phyloP scores from a whole-genome alignment of 2,888 invertebrate species.

The Tigriopus californicus region DNA sequence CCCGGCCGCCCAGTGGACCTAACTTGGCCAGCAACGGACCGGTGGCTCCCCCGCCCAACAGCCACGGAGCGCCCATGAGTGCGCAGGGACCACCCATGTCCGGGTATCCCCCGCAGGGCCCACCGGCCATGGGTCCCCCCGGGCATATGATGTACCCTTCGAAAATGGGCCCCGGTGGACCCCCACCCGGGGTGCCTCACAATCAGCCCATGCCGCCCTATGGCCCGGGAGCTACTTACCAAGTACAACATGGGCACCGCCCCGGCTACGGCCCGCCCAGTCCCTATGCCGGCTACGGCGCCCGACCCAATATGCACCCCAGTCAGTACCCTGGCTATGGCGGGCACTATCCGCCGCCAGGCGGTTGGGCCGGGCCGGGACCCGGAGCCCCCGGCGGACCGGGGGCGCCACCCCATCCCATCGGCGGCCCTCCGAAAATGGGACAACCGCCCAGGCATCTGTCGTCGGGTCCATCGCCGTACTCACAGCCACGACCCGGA shows the following conservation, averaged over 20 bases:
- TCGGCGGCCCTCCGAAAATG: neutral
- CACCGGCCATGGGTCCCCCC: slow-evolving; percentile 6
- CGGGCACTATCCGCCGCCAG: neutral
- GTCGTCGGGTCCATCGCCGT: too few relatives aligned
- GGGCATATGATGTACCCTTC: neutral
- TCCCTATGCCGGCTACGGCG: too few relatives aligned
- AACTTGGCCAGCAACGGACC: neutral
- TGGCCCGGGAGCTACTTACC: neutral
- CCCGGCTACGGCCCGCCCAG: neutral
- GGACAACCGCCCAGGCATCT: neutral
- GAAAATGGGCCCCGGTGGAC: neutral
- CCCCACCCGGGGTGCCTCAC: neutral
- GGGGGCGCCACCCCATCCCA: neutral
- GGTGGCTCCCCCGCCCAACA: neutral
- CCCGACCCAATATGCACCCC: neutral
- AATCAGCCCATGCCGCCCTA: neutral
- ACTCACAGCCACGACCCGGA: too few relatives aligned
- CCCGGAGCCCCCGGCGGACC: neutral
- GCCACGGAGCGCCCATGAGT: too few relatives aligned
- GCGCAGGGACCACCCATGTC: neutral
- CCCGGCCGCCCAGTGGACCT: slow-evolving; percentile 15
- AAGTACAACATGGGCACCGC: neutral
- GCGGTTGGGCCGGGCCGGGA: neutral
- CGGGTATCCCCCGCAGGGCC: neutral
- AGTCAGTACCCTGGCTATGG: neutral